Evolutionary conservation across 2,888 invertebrate genomes (phyloP).

Genomic region (Drosophila phalerata): DNA sequence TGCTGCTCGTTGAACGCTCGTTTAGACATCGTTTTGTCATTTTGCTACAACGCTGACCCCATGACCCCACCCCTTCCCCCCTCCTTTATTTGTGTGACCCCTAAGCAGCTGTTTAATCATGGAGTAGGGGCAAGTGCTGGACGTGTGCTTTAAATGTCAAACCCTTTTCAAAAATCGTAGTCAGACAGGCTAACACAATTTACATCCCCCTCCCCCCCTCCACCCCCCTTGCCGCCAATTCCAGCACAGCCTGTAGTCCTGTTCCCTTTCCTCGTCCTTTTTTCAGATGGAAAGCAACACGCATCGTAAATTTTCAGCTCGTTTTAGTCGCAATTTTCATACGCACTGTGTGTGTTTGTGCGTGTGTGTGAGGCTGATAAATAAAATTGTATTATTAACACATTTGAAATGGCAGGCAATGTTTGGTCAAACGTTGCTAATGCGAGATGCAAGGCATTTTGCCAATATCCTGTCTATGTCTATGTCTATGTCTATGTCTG

Average conservation of each 20-base stretch:
- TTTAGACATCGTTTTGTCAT: constrained; percentile 79
- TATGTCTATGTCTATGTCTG: not conserved
- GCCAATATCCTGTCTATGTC: constrained; percentile 10
- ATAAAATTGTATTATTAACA: constrained; percentile 80
- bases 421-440: constrained; percentile 76
- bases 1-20: constrained; percentile 70
- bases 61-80: not conserved
- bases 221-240: not conserved
- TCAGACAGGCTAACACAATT: constrained; percentile 50
- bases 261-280: not conserved
- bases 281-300: constrained; percentile 27
- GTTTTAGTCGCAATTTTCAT: constrained; percentile 52
- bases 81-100: not conserved
- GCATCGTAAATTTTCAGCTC: constrained; percentile 74
- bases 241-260: no score
- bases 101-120: constrained; percentile 30
- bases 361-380: constrained; percentile 51
- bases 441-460: constrained; percentile 43
- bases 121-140: constrained; percentile 27
- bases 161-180: constrained; percentile 76
- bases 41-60: constrained; percentile 42
- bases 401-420: constrained; percentile 69
- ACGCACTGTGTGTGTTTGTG: constrained; percentile 10
- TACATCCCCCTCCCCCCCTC: constrained; percentile 16
- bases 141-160: constrained; percentile 69